Evolutionary conservation across 1,140 invertebrate genomes (phyloP), one percentile per base, ranked within the genome.

Genomic region (Heliconius congener): DNA sequence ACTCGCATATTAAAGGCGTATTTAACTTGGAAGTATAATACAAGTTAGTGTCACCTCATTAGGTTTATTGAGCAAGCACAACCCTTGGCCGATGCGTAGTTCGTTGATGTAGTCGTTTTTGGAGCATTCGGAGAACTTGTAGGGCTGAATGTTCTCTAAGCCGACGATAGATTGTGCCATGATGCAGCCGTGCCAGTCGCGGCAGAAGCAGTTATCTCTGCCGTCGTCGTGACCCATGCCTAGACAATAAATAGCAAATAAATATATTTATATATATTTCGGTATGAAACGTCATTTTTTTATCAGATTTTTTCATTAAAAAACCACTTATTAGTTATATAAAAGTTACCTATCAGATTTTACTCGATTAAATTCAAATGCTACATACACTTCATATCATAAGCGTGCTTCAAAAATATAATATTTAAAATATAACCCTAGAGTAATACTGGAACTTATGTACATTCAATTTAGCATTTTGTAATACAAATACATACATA

Each of bases 141-240:
- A 99, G 1, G 98, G 98, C 90, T 98, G 98, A 46, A 98, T 97
- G 91, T 98, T 98, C 90, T 99, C 97, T 85, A 97, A 95, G 46
- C 98, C 98, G 27, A 98, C 97, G 86, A 99, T 98, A 70, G 97
- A 97, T 94, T 98, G 97, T 57, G 97, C 97, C 98, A 99, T 99
- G 88, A 99, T 98, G 94, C 98, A 99, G 71, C 98, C 98, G 93
- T 99, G 98, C 98, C 98, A 99, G 94, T 99, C 98, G 60, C 97
- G 96, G 94, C 98, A 99, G 87, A 96, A 96, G 94, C 98, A 99
- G 88, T 97, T 97, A 80, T 96, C 95, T 34, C 97, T 95, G 77
- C 97, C 97, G 86, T 98, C 97, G 92, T 99, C 98, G 94, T 99
- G 99, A 3, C 96, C 96, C 97, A 99, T 99, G 79, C 99, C 98